Percentiles rank a stretch among this genome's conserved stretches.
Conservation (phyloP, 2,797 vertebrate genomes). For the Gymnocypris eckloni region DNA sequence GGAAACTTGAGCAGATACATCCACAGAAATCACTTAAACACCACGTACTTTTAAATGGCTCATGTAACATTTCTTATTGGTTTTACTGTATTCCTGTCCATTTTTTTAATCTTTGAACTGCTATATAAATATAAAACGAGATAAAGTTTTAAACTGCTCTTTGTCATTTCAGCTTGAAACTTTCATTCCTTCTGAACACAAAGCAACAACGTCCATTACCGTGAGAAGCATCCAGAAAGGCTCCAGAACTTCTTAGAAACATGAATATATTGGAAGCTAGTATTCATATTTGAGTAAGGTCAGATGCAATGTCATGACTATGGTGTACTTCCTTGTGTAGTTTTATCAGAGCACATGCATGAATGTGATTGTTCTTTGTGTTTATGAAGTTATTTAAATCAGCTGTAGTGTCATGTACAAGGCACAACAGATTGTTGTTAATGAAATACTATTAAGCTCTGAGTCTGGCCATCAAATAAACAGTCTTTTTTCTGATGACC, state of each 20-base stretch:
- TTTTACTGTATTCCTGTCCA: neutral
- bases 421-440: neutral
- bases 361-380: neutral
- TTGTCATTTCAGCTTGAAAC: conserved; percentile 13
- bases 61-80: neutral
- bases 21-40: neutral
- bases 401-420: neutral
- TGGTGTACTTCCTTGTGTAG: neutral
- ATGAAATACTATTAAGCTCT: neutral
- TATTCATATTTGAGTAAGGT: neutral
- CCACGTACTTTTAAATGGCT: neutral
- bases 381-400: too few species aligned
- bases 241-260: neutral
- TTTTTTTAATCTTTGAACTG: neutral
- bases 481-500: neutral
- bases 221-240: conserved; percentile 56
- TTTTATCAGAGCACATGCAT: neutral
- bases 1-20: neutral
- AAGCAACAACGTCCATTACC: conserved; percentile 24
- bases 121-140: neutral
- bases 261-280: neutral
- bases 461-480: neutral
- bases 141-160: neutral
- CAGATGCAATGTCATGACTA: neutral
- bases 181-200: conserved; percentile 2